A percentile compares a stretch with the other conserved stretches of the same genome.
Conservation (phyloP, 2,888 invertebrate species). For the Andrena hattorfiana region DNA sequence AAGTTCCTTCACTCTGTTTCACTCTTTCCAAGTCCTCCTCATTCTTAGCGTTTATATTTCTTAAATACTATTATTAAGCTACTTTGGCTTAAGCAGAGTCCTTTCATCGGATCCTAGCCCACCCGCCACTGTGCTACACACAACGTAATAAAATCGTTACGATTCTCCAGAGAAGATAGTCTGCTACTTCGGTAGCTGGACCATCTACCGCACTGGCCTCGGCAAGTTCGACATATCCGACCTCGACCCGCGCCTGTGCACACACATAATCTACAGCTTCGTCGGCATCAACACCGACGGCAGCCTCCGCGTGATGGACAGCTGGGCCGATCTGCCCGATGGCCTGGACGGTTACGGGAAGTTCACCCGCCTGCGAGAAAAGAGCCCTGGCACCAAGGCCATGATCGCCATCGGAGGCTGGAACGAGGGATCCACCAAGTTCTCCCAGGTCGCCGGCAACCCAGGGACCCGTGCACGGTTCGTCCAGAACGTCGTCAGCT, state of each 20-base stretch:
- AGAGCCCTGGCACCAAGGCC: conserved; percentile 86
- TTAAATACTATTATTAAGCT: no score
- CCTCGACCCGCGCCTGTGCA: conserved; percentile 90
- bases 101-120: not conserved
- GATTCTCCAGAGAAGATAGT: conserved; percentile 87
- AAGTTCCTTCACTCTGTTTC: no score
- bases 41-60: no score
- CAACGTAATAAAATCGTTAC: not conserved
- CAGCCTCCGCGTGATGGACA: conserved; percentile 87
- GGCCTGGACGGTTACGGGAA: conserved; percentile 86
- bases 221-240: conserved; percentile 89
- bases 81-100: no score
- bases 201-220: conserved; percentile 88
- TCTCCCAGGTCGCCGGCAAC: conserved; percentile 87
- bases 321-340: conserved; percentile 88
- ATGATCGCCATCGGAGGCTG: conserved; percentile 90
- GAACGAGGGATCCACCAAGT: conserved; percentile 88
- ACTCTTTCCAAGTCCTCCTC: no score
- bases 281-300: conserved; percentile 87
- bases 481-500: conserved; percentile 86
- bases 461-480: conserved; percentile 86
- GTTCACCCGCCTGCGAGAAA: conserved; percentile 86
- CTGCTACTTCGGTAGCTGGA: conserved; percentile 93
- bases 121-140: no score
- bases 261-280: conserved; percentile 92